Conservation (phyloP, 2,888 invertebrate genomes). For the Andrena hattorfiana region DNA sequence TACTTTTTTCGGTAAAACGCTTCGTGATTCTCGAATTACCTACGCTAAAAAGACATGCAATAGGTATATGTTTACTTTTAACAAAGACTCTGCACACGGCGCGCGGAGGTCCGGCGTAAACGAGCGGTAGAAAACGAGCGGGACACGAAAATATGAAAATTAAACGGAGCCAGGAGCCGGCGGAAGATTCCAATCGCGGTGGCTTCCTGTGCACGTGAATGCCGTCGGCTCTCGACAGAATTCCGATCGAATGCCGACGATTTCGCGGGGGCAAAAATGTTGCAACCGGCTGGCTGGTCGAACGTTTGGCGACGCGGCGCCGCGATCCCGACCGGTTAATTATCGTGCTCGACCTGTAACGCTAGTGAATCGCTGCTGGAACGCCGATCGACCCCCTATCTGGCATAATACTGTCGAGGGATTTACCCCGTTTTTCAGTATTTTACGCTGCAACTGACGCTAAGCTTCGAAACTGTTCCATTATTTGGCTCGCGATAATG, state of each 20-base stretch:
- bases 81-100: neutral
- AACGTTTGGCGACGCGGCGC: conserved; percentile 52
- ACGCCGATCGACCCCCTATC: neutral
- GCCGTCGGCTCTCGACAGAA: conserved; percentile 49
- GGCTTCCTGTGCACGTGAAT: conserved; percentile 59
- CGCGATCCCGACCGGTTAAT: conserved; percentile 61
- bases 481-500: neutral
- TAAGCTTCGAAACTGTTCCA: too few relatives aligned
- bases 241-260: conserved; percentile 62
- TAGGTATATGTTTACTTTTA: too few relatives aligned
- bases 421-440: neutral
- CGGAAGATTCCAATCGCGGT: conserved; percentile 63
- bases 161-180: conserved; percentile 48
- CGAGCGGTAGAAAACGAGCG: neutral
- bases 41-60: too few relatives aligned
- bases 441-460: neutral
- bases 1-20: too few relatives aligned
- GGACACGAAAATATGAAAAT: conserved; percentile 61
- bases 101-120: conserved; percentile 16
- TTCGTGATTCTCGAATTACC: too few relatives aligned
- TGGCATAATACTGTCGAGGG: neutral
- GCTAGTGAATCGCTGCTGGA: neutral
- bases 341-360: conserved; percentile 43
- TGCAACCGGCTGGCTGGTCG: conserved; percentile 32
- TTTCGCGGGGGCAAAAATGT: conserved; percentile 63